Conservation (phyloP, 2,888 invertebrate species). For the Lapara coniferarum region DNA sequence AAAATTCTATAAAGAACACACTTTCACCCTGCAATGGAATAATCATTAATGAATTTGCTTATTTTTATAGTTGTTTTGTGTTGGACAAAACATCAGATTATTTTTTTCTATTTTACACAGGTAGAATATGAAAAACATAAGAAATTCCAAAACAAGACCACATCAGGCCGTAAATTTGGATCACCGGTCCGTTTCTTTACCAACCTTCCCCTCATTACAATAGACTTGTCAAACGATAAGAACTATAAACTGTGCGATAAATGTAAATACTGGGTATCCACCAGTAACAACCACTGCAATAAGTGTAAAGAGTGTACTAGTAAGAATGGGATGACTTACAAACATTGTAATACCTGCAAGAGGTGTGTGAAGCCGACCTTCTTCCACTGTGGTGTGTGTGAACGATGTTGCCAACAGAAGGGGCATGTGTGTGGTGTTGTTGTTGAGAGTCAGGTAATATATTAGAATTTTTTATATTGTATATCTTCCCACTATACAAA, state of each 20-base stretch:
- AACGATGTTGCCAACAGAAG: conserved; percentile 83
- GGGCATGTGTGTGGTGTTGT: conserved; percentile 66
- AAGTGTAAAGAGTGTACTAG: conserved; percentile 77
- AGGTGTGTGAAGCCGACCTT: conserved; percentile 94
- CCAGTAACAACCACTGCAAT: conserved; percentile 68
- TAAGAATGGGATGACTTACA: conserved; percentile 86
- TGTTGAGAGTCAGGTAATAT: conserved; percentile 68
- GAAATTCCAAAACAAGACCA: conserved; percentile 85
- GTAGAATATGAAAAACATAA: conserved; percentile 92
- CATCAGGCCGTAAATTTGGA: conserved; percentile 87
- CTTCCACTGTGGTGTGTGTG: conserved; percentile 89
- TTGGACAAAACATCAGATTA: neutral
- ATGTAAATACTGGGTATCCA: conserved; percentile 87
- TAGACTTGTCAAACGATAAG: conserved; percentile 78
- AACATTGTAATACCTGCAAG: conserved; percentile 90
- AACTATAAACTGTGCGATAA: conserved; percentile 89
- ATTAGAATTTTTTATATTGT: too few relatives aligned
- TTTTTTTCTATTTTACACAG: conserved; percentile 62
- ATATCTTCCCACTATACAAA: too few relatives aligned
- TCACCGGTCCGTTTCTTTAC: conserved; percentile 96
- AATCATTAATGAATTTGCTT: too few relatives aligned
- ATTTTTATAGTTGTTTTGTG: too few relatives aligned
- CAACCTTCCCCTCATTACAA: conserved; percentile 85
- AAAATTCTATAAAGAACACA: neutral
- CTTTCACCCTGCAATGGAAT: neutral